Evolutionary conservation across 2,113 vertebrate genomes (phyloP).

Genomic region (Chlorodrepanis virens): DNA sequence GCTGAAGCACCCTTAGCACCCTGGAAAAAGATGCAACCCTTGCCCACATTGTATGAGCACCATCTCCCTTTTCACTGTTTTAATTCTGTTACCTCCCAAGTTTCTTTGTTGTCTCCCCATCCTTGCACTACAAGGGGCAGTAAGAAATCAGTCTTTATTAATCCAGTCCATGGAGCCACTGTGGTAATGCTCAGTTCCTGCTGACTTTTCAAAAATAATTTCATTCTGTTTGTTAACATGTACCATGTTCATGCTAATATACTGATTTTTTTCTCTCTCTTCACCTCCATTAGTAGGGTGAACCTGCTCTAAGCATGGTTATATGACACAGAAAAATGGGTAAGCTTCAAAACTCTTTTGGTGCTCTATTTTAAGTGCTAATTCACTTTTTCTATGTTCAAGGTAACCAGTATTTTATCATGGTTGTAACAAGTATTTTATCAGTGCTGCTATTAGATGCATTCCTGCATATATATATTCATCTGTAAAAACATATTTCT

Average conservation of each 20-base stretch:
- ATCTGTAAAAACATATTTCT: not conserved
- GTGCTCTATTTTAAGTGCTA: not conserved
- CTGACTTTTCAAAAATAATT: not conserved
- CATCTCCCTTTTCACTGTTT: not conserved
- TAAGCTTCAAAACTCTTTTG: not conserved
- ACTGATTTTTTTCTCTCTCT: not conserved
- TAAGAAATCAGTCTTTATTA: not conserved
- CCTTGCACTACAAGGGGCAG: not conserved
- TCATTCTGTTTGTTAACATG: not conserved
- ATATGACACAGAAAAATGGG: not conserved
- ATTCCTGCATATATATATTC: rapidly evolving
- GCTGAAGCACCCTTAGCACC: not conserved
- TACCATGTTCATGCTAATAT: not conserved
- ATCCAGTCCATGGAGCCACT: not conserved
- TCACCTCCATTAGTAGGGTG: not conserved
- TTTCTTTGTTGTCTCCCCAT: not conserved
- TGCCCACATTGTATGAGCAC: not conserved
- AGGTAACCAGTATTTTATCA: not conserved
- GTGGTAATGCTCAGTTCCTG: not conserved
- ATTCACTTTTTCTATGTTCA: not conserved
- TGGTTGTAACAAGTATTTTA: not conserved
- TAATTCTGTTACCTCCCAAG: not conserved
- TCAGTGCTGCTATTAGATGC: not conserved
- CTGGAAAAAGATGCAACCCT: not conserved
- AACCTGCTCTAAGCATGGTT: not conserved